Evolutionary conservation across 1,140 invertebrate genomes (phyloP).

Genomic region (Cydia amplana): DNA sequence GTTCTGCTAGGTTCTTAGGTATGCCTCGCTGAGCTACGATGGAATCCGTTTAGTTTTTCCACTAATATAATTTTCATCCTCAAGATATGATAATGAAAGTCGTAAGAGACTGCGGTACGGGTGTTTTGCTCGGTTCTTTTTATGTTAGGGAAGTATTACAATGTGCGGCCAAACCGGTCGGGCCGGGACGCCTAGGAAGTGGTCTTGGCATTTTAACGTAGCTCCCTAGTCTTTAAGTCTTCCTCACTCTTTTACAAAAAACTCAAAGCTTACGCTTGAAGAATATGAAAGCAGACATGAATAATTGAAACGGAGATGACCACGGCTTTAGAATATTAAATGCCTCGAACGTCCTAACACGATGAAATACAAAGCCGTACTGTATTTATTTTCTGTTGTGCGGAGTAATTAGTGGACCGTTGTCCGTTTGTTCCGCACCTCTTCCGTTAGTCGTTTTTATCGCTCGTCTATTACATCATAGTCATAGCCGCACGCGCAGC

Average conservation of each 20-base stretch:
- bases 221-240: slow-evolving; percentile 42
- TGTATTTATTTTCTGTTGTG: slow-evolving; percentile 38
- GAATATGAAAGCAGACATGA: slow-evolving; percentile 47
- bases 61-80: slow-evolving; percentile 28
- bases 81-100: slow-evolving; percentile 32
- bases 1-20: neutral
- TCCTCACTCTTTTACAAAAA: slow-evolving; percentile 52
- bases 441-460: slow-evolving; percentile 67
- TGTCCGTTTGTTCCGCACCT: slow-evolving; percentile 54
- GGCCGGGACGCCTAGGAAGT: slow-evolving; percentile 51
- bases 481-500: slow-evolving; percentile 57
- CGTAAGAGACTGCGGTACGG: slow-evolving; percentile 44
- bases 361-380: slow-evolving; percentile 42
- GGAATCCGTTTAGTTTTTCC: slow-evolving; percentile 22
- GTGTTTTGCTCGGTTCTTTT: slow-evolving; percentile 50
- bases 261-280: slow-evolving; percentile 40
- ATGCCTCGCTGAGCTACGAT: neutral
- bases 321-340: slow-evolving; percentile 45
- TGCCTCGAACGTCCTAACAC: slow-evolving; percentile 27
- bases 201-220: slow-evolving; percentile 52
- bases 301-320: slow-evolving; percentile 45
- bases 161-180: slow-evolving; percentile 54
- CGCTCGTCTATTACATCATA: slow-evolving; percentile 68
- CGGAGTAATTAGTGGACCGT: slow-evolving; percentile 53
- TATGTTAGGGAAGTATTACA: slow-evolving; percentile 55